Conservation (phyloP, 2,888 invertebrate genomes). For the Orthonychiurus folsomi region DNA sequence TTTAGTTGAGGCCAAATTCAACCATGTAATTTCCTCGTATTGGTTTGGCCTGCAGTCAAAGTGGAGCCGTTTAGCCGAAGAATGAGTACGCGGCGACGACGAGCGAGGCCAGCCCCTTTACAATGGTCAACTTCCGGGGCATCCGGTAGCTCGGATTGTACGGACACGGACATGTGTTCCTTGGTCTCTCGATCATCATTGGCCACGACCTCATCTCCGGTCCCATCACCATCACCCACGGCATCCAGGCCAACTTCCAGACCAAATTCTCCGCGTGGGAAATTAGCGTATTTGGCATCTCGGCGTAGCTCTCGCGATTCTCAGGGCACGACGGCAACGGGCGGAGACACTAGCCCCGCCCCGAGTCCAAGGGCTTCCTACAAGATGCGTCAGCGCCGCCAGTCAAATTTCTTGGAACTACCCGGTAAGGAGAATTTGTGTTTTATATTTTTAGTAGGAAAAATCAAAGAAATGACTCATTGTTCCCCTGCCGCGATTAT, state of each 20-base stretch:
- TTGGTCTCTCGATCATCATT: constrained; percentile 18
- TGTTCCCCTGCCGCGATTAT: too few relatives aligned
- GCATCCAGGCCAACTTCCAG: constrained; percentile 19
- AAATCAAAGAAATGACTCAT: too few relatives aligned
- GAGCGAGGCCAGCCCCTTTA: constrained; percentile 19
- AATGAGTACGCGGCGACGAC: constrained; percentile 24
- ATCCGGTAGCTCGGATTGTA: constrained; percentile 22
- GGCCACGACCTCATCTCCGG: constrained; percentile 19
- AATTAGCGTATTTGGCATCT: constrained; percentile 67
- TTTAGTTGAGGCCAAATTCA: too few relatives aligned
- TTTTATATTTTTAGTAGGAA: too few relatives aligned
- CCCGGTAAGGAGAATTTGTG: constrained; percentile 63
- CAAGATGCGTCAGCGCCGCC: constrained; percentile 66
- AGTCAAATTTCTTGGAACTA: constrained; percentile 76
- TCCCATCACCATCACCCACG: constrained; percentile 18
- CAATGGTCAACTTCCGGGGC: constrained; percentile 27
- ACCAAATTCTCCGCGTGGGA: constrained; percentile 20
- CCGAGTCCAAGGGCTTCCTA: constrained; percentile 41
- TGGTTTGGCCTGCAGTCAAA: background rate
- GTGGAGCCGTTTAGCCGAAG: background rate
- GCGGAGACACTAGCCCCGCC: constrained; percentile 47
- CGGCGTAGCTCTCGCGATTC: constrained; percentile 73
- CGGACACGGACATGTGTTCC: constrained; percentile 10
- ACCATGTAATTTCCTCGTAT: too few relatives aligned
- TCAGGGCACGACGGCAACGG: constrained; percentile 64